These are phyloP conservation scores for Diaphora mendica DNA, from an alignment of 2,888 invertebrate species.

Conservation along the genomic window DNA sequence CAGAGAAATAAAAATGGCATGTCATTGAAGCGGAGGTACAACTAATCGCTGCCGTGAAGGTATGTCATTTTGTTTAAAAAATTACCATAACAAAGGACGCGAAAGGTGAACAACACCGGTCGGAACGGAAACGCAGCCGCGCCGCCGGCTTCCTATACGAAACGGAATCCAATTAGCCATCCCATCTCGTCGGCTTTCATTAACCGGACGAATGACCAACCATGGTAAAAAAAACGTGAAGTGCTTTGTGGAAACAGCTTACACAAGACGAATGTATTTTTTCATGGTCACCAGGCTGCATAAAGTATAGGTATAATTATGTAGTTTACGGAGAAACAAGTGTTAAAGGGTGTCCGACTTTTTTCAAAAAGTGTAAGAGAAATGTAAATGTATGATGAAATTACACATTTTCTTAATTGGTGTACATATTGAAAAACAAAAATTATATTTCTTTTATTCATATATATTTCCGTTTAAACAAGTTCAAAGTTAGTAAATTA, in stretches of 20 bases:
- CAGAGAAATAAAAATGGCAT: conserved; percentile 30
- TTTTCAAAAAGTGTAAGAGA: conserved; percentile 35
- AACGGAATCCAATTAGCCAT: conserved; percentile 81
- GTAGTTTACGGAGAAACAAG: conserved; percentile 61
- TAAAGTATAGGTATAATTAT: conserved; percentile 67
- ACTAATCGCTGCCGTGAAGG: conserved; percentile 31
- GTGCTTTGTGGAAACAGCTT: conserved; percentile 62
- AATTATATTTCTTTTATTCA: neutral
- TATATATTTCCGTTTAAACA: neutral
- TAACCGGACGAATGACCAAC: conserved; percentile 70
- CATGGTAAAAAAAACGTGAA: conserved; percentile 64
- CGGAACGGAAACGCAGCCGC: conserved; percentile 63
- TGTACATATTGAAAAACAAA: neutral
- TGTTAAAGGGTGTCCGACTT: conserved; percentile 54
- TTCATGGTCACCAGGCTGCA: conserved; percentile 63
- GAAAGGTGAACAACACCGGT: conserved; percentile 68
- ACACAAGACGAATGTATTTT: conserved; percentile 67
- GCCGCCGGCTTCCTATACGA: conserved; percentile 72
- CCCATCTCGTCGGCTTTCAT: conserved; percentile 75
- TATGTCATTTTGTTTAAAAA: conserved; percentile 50
- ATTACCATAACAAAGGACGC: conserved; percentile 61
- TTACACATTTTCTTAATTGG: neutral
- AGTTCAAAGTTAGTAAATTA: neutral
- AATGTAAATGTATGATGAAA: neutral
- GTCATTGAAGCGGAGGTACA: conserved; percentile 21